Percentiles rank a stretch among this genome's conserved stretches.
phyloP scores from a whole-genome alignment of 2,888 invertebrate species.

The Dolichomitus sp. region DNA sequence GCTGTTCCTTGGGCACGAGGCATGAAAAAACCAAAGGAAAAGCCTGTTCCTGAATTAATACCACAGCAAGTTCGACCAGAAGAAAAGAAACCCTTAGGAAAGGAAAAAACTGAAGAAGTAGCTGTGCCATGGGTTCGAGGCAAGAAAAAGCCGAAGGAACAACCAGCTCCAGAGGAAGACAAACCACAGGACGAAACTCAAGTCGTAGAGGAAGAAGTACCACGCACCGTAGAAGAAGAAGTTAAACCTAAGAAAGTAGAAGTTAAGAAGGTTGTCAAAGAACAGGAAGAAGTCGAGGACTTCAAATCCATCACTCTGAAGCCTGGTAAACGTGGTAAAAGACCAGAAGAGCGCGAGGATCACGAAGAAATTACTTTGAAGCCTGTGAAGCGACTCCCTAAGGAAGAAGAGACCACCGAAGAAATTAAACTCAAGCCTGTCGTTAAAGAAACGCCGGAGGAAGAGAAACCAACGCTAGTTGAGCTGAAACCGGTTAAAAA shows the following conservation, averaged over 20 bases:
- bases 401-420: constrained; percentile 84
- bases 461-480: constrained; percentile 37
- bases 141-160: constrained; percentile 62
- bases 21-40: constrained; percentile 63
- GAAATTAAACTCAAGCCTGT: constrained; percentile 78
- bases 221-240: constrained; percentile 81
- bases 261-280: constrained; percentile 65
- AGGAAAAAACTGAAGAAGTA: constrained; percentile 73
- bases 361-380: constrained; percentile 70
- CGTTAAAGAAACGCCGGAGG: constrained; percentile 70
- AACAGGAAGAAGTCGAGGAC: constrained; percentile 74
- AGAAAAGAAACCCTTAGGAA: constrained; percentile 79
- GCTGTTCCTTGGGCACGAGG: constrained; percentile 76
- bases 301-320: constrained; percentile 72
- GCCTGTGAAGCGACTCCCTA: constrained; percentile 70
- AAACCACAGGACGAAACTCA: neutral
- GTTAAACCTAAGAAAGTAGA: constrained; percentile 72
- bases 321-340: constrained; percentile 66
- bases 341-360: constrained; percentile 83
- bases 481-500: constrained; percentile 65
- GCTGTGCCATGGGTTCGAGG: constrained; percentile 74
- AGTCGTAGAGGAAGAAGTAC: constrained; percentile 64
- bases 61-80: constrained; percentile 56
- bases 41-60: constrained; percentile 65
- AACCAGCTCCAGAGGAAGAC: constrained; percentile 63